These are phyloP conservation scores for Pyrochroa serraticornis DNA, from an alignment of 2,888 invertebrate genomes.

Conservation along the genomic window DNA sequence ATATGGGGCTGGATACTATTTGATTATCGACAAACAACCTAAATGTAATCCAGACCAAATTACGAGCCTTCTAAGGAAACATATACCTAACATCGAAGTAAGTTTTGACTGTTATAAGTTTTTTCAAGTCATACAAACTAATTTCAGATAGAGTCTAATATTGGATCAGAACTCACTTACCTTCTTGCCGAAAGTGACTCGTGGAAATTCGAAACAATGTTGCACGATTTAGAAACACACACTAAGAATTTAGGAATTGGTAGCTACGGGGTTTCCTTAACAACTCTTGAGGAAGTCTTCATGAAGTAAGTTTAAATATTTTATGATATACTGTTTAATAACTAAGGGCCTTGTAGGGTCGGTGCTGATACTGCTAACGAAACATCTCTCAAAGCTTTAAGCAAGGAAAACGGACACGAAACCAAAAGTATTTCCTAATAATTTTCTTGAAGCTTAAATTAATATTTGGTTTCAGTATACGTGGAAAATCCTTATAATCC, in stretches of 20 bases:
- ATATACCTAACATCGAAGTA: constrained; percentile 63
- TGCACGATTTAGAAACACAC: constrained; percentile 68
- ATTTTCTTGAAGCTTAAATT: not conserved
- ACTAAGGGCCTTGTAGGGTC: constrained; percentile 8
- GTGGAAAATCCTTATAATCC: too few species aligned
- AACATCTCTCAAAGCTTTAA: constrained; percentile 9
- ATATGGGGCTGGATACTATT: constrained; percentile 80
- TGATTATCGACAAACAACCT: constrained; percentile 66
- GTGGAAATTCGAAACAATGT: constrained; percentile 67
- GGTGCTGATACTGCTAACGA: constrained; percentile 20
- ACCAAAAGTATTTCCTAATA: constrained; percentile 1
- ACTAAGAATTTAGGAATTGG: constrained; percentile 65
- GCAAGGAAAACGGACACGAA: not conserved
- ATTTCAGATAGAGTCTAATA: constrained; percentile 65
- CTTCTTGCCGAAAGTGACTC: constrained; percentile 67
- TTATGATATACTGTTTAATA: not conserved
- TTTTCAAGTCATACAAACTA: too few species aligned
- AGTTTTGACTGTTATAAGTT: too few species aligned
- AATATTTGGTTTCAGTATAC: not conserved
- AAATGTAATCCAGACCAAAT: constrained; percentile 58
- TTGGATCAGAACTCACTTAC: constrained; percentile 76
- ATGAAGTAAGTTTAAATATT: constrained; percentile 65
- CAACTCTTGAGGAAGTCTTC: constrained; percentile 87
- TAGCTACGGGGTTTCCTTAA: constrained; percentile 81
- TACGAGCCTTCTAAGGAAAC: constrained; percentile 60